These are phyloP conservation scores for Bombyx mandarina DNA, from an alignment of 1,140 invertebrate genomes.

Conservation along the genomic window DNA sequence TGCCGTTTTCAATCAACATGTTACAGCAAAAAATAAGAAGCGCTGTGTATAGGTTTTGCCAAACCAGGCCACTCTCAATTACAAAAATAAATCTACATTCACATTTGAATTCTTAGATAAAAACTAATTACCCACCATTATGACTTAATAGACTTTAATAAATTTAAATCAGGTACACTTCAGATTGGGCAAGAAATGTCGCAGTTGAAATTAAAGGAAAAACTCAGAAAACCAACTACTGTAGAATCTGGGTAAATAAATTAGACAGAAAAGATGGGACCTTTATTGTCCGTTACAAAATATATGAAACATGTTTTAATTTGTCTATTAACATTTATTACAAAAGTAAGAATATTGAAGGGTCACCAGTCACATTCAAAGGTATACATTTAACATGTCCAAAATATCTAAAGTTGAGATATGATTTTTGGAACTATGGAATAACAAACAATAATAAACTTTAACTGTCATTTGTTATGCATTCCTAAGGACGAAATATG, in stretches of 20 bases:
- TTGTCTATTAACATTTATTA: constrained; percentile 81
- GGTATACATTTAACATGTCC: constrained; percentile 38
- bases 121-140: not conserved
- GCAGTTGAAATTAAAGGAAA: constrained; percentile 72
- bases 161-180: constrained; percentile 36
- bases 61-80: too few species aligned
- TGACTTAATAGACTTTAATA: constrained; percentile 9
- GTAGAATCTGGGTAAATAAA: constrained; percentile 81
- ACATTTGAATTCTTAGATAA: too few species aligned
- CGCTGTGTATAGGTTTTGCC: too few species aligned
- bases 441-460: too few species aligned
- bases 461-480: too few species aligned
- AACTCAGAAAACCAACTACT: constrained; percentile 66
- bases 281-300: constrained; percentile 88
- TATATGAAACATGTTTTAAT: constrained; percentile 82
- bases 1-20: too few species aligned
- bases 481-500: too few species aligned
- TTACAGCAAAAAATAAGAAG: too few species aligned
- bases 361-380: constrained; percentile 77
- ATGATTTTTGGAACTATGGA: too few species aligned
- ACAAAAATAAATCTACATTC: too few species aligned
- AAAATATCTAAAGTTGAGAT: not conserved
- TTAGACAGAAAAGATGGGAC: constrained; percentile 88
- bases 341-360: constrained; percentile 75
- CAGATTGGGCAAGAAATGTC: constrained; percentile 43